Evolutionary conservation across 2,113 vertebrate species (phyloP).

Genomic region (Tachuris rubrigastra): DNA sequence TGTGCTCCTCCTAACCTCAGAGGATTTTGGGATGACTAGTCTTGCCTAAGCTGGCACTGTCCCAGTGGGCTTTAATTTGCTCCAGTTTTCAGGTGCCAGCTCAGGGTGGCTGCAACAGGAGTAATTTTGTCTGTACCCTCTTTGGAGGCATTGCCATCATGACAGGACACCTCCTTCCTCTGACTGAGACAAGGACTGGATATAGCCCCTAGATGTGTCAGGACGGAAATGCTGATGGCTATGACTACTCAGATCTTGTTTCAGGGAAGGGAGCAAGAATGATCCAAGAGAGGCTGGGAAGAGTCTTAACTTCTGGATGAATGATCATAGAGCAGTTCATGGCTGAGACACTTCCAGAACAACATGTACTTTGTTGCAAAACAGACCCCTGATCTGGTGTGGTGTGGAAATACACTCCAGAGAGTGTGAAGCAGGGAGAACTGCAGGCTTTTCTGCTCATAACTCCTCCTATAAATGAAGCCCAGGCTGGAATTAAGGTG

Average conservation of each 20-base stretch:
- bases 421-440: neutral
- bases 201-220: neutral
- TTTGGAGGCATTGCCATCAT: rapidly evolving
- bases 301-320: neutral
- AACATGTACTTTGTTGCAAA: neutral
- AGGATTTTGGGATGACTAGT: neutral
- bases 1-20: rapidly evolving
- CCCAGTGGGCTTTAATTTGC: neutral
- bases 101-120: neutral
- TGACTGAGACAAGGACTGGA: neutral
- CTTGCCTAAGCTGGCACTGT: neutral
- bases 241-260: neutral
- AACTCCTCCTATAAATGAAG: neutral
- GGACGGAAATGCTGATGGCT: neutral
- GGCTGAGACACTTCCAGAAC: neutral
- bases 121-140: neutral
- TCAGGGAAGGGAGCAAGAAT: neutral
- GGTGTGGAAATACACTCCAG: neutral
- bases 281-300: neutral
- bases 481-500: rapidly evolving
- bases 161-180: neutral
- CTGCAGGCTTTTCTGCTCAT: neutral
- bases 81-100: neutral
- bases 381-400: neutral
- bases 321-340: neutral